Evolutionary conservation across 2,888 invertebrate species (phyloP).

Genomic region (Hedya salicella): DNA sequence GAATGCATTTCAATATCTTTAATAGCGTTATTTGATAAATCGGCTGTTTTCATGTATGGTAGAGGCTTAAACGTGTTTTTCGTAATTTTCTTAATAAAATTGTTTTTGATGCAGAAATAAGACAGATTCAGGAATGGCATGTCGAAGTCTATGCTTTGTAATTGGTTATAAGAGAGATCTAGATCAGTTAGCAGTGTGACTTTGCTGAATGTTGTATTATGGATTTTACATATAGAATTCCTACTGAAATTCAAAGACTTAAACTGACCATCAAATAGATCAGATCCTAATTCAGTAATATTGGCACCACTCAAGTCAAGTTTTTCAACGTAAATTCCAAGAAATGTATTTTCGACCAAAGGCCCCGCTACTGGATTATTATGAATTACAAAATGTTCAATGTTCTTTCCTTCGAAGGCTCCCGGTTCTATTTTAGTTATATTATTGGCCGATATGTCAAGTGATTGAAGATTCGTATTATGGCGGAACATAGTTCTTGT

Average conservation of each 20-base stretch:
- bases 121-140: slow-evolving; percentile 20
- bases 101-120: slow-evolving; percentile 21
- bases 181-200: slow-evolving; percentile 17
- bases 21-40: slow-evolving; percentile 32
- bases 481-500: slow-evolving; percentile 11
- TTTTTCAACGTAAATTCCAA: slow-evolving; percentile 23
- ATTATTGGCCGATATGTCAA: slow-evolving; percentile 23
- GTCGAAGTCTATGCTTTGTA: slow-evolving; percentile 25
- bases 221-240: slow-evolving; percentile 32
- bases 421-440: slow-evolving; percentile 34
- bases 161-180: slow-evolving; percentile 32
- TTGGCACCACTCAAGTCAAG: slow-evolving; percentile 28
- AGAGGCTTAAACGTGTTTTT: slow-evolving; percentile 10
- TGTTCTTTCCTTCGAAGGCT: slow-evolving; percentile 31
- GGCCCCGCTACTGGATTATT: slow-evolving; percentile 23
- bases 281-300: slow-evolving; percentile 31
- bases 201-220: slow-evolving; percentile 27
- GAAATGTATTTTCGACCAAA: slow-evolving; percentile 29
- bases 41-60: neutral
- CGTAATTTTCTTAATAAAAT: slow-evolving; percentile 14
- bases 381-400: slow-evolving; percentile 21
- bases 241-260: slow-evolving; percentile 24
- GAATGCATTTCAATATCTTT: slow-evolving; percentile 16
- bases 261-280: slow-evolving; percentile 17
- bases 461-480: slow-evolving; percentile 17